These are phyloP conservation scores for Cranoglanis bouderius DNA, from an alignment of 2,113 vertebrate genomes.

Conservation along the genomic window DNA sequence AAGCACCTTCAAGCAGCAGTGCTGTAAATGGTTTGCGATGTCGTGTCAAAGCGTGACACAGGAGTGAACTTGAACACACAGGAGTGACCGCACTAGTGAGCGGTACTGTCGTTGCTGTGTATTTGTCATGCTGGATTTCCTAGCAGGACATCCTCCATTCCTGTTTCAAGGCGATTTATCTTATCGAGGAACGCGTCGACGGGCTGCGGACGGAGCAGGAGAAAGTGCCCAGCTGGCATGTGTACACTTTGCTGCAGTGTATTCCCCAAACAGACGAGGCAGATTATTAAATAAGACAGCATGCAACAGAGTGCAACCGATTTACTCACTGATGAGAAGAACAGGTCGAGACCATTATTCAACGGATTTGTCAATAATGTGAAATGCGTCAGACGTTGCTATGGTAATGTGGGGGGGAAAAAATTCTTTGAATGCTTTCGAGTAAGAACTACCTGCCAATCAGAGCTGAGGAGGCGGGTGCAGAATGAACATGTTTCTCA, in stretches of 20 bases:
- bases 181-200: not conserved
- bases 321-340: not conserved
- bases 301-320: not conserved
- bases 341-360: not conserved
- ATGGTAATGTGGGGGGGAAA: not conserved
- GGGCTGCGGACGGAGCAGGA: not conserved
- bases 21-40: not conserved
- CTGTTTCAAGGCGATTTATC: too few species aligned
- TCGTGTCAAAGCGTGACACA: not conserved
- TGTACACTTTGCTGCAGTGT: too few species aligned
- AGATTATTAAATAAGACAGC: not conserved
- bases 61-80: not conserved
- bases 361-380: too few species aligned
- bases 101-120: not conserved
- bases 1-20: not conserved
- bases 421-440: not conserved
- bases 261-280: not conserved
- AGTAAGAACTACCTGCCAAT: not conserved
- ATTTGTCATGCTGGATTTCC: not conserved
- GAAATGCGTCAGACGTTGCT: not conserved
- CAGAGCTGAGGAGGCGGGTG: not conserved
- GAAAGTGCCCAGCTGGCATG: not conserved
- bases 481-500: not conserved
- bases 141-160: not conserved
- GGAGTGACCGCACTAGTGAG: slow-evolving; percentile 5